Base-by-base conservation (phyloP, 2,113 vertebrate genomes). In the Leptocoma aspasia region DNA sequence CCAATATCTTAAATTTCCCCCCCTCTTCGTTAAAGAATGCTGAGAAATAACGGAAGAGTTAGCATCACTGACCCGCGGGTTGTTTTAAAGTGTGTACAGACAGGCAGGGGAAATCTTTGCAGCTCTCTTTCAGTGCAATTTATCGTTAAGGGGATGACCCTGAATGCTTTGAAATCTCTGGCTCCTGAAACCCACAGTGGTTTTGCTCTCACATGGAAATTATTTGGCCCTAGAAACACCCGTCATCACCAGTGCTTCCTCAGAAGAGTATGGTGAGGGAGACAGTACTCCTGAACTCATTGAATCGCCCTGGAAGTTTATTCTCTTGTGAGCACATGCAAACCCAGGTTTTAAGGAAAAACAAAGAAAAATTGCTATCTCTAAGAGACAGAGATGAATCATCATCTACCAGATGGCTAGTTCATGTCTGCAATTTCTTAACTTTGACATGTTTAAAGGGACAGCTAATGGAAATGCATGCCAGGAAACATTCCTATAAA, bases 381-480 rank as follows among this genome's bases (percentile, higher is more conserved):
- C 61, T 63, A 68, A 94, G 65, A 79, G 65, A 84, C 49, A 82
- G 53, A 79, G 14, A 85, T 92, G 81, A 95, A 89, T 95, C 84
- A 91, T 87, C 61, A 80, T 49, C 45, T 91, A 85, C 73, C 84
- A 92, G 81, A 95, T 76, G 89, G 86, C 65, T 94, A 81, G 94
- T 76, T 94, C 86, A 89, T 65, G 52, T 45, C 54, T 87, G 66
- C 16, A 76, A 7, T 89, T 91, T 92, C 70, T 56, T 82, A 82
- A 69, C 41, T 90, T 57, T 82, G 73, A 42, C 54, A 61, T 57
- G 35, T 85, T 93, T 94, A 92, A 92, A 69, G 57, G 73, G 73
- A 81, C 31, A 92, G 86, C 65, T 92, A 77, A 89, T 87, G n/a
- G 81, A 91, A 97, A 57, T 18, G 26, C 10, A 52, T 14, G n/a